A percentile compares a stretch with the other conserved stretches of the same genome.
These are phyloP conservation scores for Heptranchias perlo DNA, from an alignment of 2,113 vertebrate species.

Conservation along the genomic window DNA sequence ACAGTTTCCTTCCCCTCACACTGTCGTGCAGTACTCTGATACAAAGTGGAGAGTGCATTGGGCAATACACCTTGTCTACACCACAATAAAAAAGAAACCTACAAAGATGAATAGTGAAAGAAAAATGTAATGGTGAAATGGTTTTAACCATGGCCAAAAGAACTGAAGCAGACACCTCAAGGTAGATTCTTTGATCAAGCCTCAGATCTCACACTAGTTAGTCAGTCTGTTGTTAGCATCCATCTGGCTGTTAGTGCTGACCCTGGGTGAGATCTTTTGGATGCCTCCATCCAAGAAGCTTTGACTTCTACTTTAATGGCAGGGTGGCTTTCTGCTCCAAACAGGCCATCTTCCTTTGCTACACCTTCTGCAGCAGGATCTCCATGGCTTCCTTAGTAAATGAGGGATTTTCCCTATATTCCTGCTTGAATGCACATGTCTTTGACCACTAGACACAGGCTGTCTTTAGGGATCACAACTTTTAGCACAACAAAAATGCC, in stretches of 20 bases:
- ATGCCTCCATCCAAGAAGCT: background rate
- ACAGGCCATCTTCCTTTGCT: background rate
- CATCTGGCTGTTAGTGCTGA: background rate
- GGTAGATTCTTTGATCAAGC: background rate
- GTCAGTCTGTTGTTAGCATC: background rate
- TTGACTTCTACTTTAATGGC: background rate
- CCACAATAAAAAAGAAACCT: background rate
- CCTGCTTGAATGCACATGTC: background rate
- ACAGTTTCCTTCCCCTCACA: background rate
- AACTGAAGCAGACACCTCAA: background rate
- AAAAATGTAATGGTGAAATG: background rate
- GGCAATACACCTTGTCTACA: background rate
- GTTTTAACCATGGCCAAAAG: background rate
- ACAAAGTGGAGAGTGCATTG: background rate
- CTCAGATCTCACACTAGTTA: background rate
- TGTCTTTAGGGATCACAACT: background rate
- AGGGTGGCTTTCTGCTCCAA: background rate
- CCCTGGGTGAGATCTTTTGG: background rate
- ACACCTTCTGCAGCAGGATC: background rate
- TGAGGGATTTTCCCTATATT: background rate
- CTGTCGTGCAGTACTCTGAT: background rate
- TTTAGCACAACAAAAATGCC: no score
- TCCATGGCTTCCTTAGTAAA: background rate
- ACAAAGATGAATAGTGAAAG: background rate
- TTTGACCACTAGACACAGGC: background rate